Evolutionary conservation across 2,797 vertebrate species (phyloP), one percentile per base, ranked within the genome.

Genomic region (Melanotaenia boesemani): DNA sequence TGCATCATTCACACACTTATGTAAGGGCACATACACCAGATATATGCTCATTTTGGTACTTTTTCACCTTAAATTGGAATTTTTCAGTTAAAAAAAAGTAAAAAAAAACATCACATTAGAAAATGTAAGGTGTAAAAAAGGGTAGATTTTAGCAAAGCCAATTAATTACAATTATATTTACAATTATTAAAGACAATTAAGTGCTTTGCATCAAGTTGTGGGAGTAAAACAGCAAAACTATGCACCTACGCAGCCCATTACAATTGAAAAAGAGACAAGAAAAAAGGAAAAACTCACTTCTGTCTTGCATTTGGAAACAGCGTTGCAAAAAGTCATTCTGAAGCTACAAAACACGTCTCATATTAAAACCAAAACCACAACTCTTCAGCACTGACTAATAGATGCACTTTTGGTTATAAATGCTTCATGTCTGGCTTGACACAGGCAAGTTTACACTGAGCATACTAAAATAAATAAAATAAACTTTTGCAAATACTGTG

Each of bases 341-440:
- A 59, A 48, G 39, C 32, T 57, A 77, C 57, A 24, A 66, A 39
- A 63, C 66, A 28, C 24, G 70, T 20, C 54, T 66, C 70, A 12
- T 57, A 44, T 69, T 18, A 54, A 69, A 74, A 65, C 20, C 55
- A 59, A 81, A 81, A 66, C n/a, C 56, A 46, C 71, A 76, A 86
- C 63, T 59, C 50, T 66, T 39, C 15, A 37, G 64, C 63, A 26
- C 66, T 64, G 55, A 74, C 72, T 57, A 70, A 69, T 52, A 41
- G 46, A 65, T 52, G 18, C 36, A 15, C 24, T 50, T 61, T 63
- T 52, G 52, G n/a, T 41, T 24, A 11, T 34, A 39, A 74, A 74
- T 41, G 59, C 52, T 48, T 30, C 36, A 1, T 59, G 55, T 67
- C 30, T 41, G 46, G 22, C 8, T 55, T 12, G 36, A 32, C 59